Evolutionary conservation across 2,113 vertebrate genomes (phyloP).

Genomic region (Mus pahari): DNA sequence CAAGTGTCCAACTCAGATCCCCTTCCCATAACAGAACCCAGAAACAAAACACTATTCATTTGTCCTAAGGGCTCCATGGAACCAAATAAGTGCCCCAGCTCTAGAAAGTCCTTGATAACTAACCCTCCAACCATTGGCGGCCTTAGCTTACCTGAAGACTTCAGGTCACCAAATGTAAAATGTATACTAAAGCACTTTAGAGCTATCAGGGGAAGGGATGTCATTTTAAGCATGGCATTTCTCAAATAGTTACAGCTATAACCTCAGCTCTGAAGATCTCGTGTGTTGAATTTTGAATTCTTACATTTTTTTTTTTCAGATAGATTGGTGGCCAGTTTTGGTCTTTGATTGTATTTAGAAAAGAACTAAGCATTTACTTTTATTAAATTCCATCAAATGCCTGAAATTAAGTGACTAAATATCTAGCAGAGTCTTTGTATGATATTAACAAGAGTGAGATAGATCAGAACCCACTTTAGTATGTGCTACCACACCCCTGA

Average conservation of each 20-base stretch:
- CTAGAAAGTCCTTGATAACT: background rate
- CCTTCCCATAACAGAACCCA: background rate
- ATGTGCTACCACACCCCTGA: background rate
- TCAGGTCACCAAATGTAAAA: background rate
- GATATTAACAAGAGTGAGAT: background rate
- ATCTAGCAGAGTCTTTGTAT: background rate
- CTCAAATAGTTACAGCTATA: background rate
- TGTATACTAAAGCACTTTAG: background rate
- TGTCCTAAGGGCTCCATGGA: background rate
- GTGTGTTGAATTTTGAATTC: background rate
- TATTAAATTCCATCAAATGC: background rate
- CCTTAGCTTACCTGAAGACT: background rate
- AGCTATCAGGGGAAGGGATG: background rate
- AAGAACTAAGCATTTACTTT: background rate
- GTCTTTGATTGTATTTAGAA: background rate
- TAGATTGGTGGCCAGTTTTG: background rate
- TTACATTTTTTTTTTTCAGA: slow-evolving; percentile 13
- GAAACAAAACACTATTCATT: background rate
- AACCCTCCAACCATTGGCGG: too few relatives aligned
- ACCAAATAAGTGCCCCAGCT: background rate
- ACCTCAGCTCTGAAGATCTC: background rate
- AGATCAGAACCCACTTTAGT: background rate
- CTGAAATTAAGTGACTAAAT: background rate
- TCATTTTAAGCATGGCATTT: background rate
- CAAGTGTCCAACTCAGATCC: background rate